Percentiles rank a stretch among this genome's conserved stretches.
Conservation (phyloP, 2,797 vertebrate genomes). For the Apogon talboti region DNA sequence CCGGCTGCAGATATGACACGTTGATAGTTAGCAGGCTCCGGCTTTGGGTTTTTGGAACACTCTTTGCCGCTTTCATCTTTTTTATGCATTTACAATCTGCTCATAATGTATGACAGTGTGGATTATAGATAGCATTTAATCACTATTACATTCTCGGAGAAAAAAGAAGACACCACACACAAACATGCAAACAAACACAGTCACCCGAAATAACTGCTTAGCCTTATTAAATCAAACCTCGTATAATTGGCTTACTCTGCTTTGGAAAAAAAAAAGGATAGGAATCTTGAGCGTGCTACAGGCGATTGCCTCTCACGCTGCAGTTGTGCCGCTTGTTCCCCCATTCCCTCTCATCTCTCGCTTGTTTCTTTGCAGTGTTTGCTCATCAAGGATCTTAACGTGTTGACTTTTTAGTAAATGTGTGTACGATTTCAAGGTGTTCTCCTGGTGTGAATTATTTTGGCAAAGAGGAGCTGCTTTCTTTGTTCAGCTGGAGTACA, state of each 20-base stretch:
- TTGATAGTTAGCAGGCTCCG: neutral
- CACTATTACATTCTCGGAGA: slow-evolving; percentile 56
- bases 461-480: slow-evolving; percentile 9
- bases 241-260: slow-evolving; percentile 61
- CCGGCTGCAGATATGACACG: neutral
- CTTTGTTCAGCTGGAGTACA: slow-evolving; percentile 27
- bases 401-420: slow-evolving; percentile 13
- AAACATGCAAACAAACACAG: slow-evolving; percentile 33
- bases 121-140: slow-evolving; percentile 59
- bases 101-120: slow-evolving; percentile 40
- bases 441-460: slow-evolving; percentile 10
- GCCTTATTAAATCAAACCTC: slow-evolving; percentile 66
- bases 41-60: slow-evolving; percentile 21
- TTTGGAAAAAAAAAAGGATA: slow-evolving; percentile 55
- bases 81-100: slow-evolving; percentile 42
- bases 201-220: slow-evolving; percentile 53
- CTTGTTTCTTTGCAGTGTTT: slow-evolving; percentile 16
- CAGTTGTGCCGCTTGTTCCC: slow-evolving; percentile 22
- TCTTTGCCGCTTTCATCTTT: slow-evolving; percentile 27
- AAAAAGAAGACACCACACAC: slow-evolving; percentile 14
- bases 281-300: slow-evolving; percentile 48
- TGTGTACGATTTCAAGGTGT: slow-evolving; percentile 15
- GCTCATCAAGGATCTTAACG: slow-evolving; percentile 32
- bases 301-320: slow-evolving; percentile 36
- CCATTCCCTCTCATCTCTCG: slow-evolving; percentile 13